Percentiles rank a stretch among this genome's conserved stretches.
These are phyloP conservation scores for Aplodontia rufa DNA, from an alignment of 2,113 vertebrate genomes.

Conservation along the genomic window DNA sequence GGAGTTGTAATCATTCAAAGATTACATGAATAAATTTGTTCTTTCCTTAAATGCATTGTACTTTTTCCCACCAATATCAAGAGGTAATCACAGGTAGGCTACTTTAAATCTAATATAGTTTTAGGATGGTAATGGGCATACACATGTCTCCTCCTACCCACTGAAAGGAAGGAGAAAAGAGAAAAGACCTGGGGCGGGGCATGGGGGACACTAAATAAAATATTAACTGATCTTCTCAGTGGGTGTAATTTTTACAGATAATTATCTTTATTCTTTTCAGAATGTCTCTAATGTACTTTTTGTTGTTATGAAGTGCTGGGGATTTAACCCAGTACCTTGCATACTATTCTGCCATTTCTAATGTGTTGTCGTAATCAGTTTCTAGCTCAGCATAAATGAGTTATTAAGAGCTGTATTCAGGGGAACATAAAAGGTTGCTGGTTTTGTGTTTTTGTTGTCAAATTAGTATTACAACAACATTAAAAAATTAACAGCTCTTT, in stretches of 20 bases:
- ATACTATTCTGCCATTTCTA: neutral
- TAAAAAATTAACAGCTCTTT: neutral
- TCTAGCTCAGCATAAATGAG: neutral
- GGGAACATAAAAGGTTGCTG: neutral
- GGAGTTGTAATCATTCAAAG: too few species aligned
- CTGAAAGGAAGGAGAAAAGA: neutral
- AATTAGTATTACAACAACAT: neutral
- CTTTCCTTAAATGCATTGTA: neutral
- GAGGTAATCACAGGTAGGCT: neutral
- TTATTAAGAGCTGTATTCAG: neutral
- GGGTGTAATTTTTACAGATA: neutral
- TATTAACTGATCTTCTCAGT: neutral
- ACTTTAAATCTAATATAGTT: neutral
- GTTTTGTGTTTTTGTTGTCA: constrained; percentile 27
- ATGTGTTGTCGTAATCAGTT: neutral
- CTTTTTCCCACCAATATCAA: neutral
- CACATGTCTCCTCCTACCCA: neutral
- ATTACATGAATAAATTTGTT: constrained; percentile 1
- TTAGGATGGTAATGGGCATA: neutral
- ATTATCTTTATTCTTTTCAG: neutral
- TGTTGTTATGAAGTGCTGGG: neutral
- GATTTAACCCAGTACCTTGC: neutral
- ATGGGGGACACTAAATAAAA: neutral
- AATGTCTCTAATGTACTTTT: neutral
- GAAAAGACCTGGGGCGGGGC: neutral